A percentile compares a stretch with the other conserved stretches of the same genome.
These are phyloP conservation scores for Melikaiella ostensackeni DNA, from an alignment of 2,888 invertebrate species.

Conservation along the genomic window DNA sequence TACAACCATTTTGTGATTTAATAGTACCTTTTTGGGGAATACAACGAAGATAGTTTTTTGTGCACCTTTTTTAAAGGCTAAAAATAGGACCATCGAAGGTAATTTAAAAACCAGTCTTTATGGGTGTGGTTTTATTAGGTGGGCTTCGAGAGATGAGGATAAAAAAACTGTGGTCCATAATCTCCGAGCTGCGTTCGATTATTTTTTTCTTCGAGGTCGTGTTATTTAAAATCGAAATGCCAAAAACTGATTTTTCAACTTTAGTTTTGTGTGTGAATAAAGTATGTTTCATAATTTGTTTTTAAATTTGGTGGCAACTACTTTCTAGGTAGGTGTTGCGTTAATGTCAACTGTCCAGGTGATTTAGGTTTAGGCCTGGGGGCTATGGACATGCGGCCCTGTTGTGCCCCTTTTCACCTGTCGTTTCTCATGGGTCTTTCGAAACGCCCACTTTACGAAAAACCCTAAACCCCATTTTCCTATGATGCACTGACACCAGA, in stretches of 20 bases:
- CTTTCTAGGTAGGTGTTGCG: background rate
- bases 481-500: background rate
- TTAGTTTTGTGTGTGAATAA: background rate
- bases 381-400: conserved; percentile 36
- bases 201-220: background rate
- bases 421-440: conserved; percentile 51
- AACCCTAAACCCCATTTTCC: conserved; percentile 27
- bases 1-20: background rate
- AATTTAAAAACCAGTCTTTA: conserved; percentile 12
- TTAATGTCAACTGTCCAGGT: background rate
- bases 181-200: background rate
- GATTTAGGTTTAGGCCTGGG: conserved; percentile 6
- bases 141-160: background rate
- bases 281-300: background rate
- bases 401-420: conserved; percentile 58
- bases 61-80: background rate
- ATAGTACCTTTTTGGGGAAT: background rate
- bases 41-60: background rate
- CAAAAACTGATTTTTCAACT: background rate
- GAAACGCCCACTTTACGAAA: conserved; percentile 42
- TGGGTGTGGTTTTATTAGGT: conserved; percentile 23
- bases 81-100: conserved; percentile 19
- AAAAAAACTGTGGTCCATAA: conserved; percentile 29
- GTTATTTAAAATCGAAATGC: background rate
- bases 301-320: background rate